Base-by-base conservation (phyloP, 2,113 vertebrate species). In the Pipa parva region DNA sequence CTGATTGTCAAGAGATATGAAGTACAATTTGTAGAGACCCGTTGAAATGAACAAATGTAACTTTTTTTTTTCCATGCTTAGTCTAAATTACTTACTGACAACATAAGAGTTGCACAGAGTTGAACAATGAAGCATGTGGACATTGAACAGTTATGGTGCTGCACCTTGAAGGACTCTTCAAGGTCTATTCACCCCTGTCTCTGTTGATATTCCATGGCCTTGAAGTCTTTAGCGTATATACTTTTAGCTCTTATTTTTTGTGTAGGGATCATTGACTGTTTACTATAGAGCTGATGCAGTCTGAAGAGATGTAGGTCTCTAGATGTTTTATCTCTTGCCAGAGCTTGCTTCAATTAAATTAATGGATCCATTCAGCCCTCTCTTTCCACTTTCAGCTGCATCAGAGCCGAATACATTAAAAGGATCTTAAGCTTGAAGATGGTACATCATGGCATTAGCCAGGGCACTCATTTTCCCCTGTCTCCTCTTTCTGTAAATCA, bases 311-410 rank as follows among this genome's bases (percentile, higher is more conserved):
- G 84, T 87, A 85, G 89, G 65, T 83, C 77, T 87, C 78, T 84
- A 87, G 88, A 93, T 92, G 92, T 95, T 99, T 97, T 95, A 95
- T 97, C 93, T 97, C 91, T 92, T 92, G 94, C 93, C 91, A 87
- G 88, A 87, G 90, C 91, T 87, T 72, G 81, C 92, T 95, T 95
- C 95, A 97, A 99, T 99, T 97, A 99, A 97, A 97, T 97, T 98
- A 99, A 99, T 99, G 96, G 95, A 95, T 92, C 90, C 91, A 95
- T 96, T 97, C 94, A 98, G 90, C 81, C 86, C 83, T 75, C 86
- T 87, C 88, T 89, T 87, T 83, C 90, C 87, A 85, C 88, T 96
- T 94, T 97, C 91, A 97, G 92, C 86, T 86, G 81, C 79, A 80
- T 86, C 83, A 74, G 81, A 84, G 83, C 87, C 65, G 88, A 97